Evolutionary conservation across 1,140 invertebrate species (phyloP).

Genomic region (Eurosta solidaginis): DNA sequence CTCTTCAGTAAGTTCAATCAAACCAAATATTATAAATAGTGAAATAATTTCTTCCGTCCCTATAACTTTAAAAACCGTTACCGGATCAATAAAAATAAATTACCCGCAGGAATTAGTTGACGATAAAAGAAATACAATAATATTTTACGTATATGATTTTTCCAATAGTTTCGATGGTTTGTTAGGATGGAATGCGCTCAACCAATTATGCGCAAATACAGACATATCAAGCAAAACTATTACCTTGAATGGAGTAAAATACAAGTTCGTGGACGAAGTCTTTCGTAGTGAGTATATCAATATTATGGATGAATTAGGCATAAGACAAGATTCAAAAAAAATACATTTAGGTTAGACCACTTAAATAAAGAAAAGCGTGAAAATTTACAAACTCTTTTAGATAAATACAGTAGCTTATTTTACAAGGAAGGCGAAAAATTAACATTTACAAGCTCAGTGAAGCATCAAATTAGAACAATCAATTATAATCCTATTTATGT

Average conservation of each 20-base stretch:
- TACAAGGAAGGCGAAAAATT: neutral
- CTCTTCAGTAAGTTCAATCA: neutral
- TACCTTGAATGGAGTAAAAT: neutral
- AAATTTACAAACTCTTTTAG: neutral
- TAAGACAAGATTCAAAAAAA: neutral
- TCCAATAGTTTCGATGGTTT: neutral
- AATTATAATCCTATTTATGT: slow-evolving; percentile 24
- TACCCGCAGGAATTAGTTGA: neutral
- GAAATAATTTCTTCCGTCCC: neutral
- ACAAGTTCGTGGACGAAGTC: neutral
- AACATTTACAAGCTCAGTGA: slow-evolving; percentile 15
- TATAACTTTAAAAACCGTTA: neutral
- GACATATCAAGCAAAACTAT: neutral
- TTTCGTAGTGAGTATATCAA: neutral
- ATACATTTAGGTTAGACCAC: neutral
- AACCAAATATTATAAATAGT: neutral
- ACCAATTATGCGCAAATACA: neutral
- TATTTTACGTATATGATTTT: neutral
- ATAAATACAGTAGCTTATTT: neutral
- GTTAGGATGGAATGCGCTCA: neutral
- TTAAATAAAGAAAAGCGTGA: slow-evolving; percentile 17
- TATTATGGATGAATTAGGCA: neutral
- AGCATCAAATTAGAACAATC: slow-evolving; percentile 30
- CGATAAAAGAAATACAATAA: neutral
- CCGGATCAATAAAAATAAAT: neutral